Evolutionary conservation across 2,888 invertebrate genomes (phyloP).

Genomic region (Philhelius pedissequus): DNA sequence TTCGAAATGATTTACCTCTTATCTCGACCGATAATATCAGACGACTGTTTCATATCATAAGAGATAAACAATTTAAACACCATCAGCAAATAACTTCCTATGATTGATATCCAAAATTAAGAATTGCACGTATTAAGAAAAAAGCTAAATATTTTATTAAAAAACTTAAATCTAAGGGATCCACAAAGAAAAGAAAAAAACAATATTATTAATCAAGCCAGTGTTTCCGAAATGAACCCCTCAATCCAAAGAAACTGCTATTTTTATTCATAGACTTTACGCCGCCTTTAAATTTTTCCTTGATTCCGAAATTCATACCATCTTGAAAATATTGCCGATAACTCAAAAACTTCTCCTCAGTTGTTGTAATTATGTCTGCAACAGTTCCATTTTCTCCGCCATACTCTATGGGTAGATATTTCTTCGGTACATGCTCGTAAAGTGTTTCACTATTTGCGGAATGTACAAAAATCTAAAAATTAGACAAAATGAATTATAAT

Average conservation of each 20-base stretch:
- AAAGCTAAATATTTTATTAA: neutral
- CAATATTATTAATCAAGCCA: constrained; percentile 74
- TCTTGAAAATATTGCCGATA: constrained; percentile 73
- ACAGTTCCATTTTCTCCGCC: constrained; percentile 82
- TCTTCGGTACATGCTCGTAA: constrained; percentile 81
- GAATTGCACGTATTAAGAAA: neutral
- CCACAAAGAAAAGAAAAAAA: neutral
- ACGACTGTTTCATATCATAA: neutral
- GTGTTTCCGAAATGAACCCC: constrained; percentile 76
- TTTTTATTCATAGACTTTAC: constrained; percentile 67
- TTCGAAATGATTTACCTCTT: too few species aligned
- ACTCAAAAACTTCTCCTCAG: constrained; percentile 34
- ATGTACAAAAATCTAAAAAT: constrained; percentile 81
- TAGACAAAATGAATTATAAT: neutral
- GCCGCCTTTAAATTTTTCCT: constrained; percentile 73
- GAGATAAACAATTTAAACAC: neutral
- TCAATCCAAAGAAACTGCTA: constrained; percentile 74
- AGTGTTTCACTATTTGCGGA: constrained; percentile 81
- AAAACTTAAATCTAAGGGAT: neutral
- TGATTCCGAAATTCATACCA: constrained; percentile 73
- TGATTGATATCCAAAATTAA: neutral
- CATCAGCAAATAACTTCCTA: neutral
- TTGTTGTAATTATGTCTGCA: constrained; percentile 24
- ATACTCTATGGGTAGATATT: constrained; percentile 83
- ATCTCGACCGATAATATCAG: neutral